Evolutionary conservation across 2,888 invertebrate genomes (phyloP), one percentile per base, ranked within the genome.

Genomic region (Melinaea menophilus): DNA sequence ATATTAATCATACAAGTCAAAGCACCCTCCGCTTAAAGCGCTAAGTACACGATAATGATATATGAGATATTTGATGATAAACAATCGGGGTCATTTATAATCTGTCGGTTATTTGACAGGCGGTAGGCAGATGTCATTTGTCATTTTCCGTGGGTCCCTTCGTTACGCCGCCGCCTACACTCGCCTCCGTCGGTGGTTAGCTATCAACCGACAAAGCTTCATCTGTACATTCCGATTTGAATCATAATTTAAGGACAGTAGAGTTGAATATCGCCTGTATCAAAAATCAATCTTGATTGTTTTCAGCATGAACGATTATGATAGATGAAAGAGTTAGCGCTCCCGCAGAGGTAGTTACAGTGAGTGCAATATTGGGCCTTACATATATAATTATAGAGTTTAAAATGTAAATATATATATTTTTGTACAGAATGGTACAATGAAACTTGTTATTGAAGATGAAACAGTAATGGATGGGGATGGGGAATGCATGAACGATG

Each of bases 41-140:
- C 82, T 80, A 82, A 87, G 86, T 87, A 86, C 85, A 83, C 85
- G 85, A 88, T 89, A 89, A 90, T 91, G 91, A 91, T 90, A 90
- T 91, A 91, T 91, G 89, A 86, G 88, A 88, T 90, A 90, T 91
- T 91, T 91, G 91, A 91, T 90, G 91, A 91, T 91, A 91, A 92
- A 92, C 92, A 92, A 92, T 91, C 91, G 89, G 85, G 91, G 92
- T 92, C 92, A 92, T 92, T 92, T 92, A 92, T 92, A 92, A 92
- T 92, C 90, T 91, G 91, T 90, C 91, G 90, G 91, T 91, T 92
- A 92, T 92, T 92, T 92, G 92, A 92, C 92, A 92, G 92, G 92
- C 92, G 92, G 90, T 90, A 91, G 92, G 92, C 93, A 93, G 93
- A 92, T 92, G 93, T 92, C 93, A 92, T 93, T 93, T 93, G 93